Evolutionary conservation across 2,113 vertebrate species (phyloP).

Genomic region (Takifugu flavidus): DNA sequence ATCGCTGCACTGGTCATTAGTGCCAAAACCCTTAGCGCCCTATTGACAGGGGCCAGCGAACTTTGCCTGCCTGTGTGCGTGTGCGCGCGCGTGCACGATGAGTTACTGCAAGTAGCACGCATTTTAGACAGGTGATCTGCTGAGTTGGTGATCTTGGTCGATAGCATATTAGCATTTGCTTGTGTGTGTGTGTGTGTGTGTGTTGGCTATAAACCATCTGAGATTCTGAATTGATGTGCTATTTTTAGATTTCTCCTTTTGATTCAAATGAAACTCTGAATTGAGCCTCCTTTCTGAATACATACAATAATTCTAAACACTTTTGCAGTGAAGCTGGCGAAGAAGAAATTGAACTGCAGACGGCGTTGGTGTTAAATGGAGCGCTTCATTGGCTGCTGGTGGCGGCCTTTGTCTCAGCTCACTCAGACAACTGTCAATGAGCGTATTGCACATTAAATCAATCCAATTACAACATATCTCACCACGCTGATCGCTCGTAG

Average conservation of each 20-base stretch:
- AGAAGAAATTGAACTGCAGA: conserved; percentile 33
- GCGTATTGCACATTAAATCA: conserved; percentile 51
- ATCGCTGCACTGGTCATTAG: conserved; percentile 78
- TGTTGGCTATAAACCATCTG: too few species aligned
- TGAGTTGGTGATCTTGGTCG: conserved; percentile 65
- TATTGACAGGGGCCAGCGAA: conserved; percentile 64
- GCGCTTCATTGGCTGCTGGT: conserved; percentile 43
- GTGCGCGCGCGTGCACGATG: conserved; percentile 29
- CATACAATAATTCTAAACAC: too few species aligned
- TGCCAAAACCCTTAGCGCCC: conserved; percentile 72
- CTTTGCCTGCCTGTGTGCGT: conserved; percentile 30
- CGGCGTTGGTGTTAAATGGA: conserved; percentile 38
- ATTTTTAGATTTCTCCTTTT: too few species aligned
- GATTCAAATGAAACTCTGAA: conserved; percentile 9
- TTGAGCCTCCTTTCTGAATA: conserved; percentile 15
- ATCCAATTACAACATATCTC: conserved; percentile 44
- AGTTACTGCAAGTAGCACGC: conserved; percentile 64
- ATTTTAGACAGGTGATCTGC: conserved; percentile 56
- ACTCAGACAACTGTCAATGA: conserved; percentile 51
- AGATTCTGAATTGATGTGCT: too few species aligned
- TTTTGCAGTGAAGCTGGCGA: too few species aligned
- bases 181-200: conserved; percentile 10
- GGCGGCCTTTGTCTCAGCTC: conserved; percentile 41
- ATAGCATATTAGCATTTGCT: conserved; percentile 64
- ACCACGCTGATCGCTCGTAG: conserved; percentile 35